Base-by-base conservation (phyloP, 1,140 invertebrate species). In the Ruditapes philippinarum region DNA sequence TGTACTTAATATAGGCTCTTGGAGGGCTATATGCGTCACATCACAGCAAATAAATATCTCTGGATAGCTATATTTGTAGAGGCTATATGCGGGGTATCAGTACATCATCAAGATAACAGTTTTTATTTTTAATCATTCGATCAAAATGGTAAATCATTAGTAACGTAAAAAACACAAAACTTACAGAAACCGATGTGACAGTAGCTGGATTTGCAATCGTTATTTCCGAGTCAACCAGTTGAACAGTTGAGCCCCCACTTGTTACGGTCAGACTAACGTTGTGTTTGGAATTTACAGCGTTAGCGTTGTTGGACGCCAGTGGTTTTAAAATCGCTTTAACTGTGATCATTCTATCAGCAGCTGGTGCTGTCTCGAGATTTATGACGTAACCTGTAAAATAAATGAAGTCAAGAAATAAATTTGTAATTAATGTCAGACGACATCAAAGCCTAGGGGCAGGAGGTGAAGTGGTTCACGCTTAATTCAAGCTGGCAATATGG, bases 321-420 rank as follows among this genome's bases (percentile, higher is more conserved):
- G 78, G 49, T n/a, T 4, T 57, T 14, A 81, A 11, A 22, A 81
- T 25, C 7, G 78, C 78, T 42, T 60, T 31, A 60, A 81, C 31
- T 2, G 14, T 81, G 1, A 81, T 81, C 1, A 36, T 40, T 19
- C 40, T 54, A 17, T 33, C 49, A 25, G 19, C 78, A 25, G 45
- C 11, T 22, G 7, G 28, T 9, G 0, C 7, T 62, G 2, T n/a
- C 3, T 14, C 12, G 4, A 60, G n/a, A 25, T 60, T 81, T 38
- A 22, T 81, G 7, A 81, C 49, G 36, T 60, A 60, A 28, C 78
- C 78, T 81, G 54, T 60, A 42, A 42, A 7, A n/a, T n/a, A n/a
- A n/a, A n/a, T n/a, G n/a, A n/a, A n/a, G n/a, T n/a, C n/a, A n/a
- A n/a, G n/a, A n/a, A n/a, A n/a, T n/a, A n/a, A n/a, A n/a, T n/a